These are phyloP conservation scores for Zele albiditarsus DNA, from an alignment of 2,888 invertebrate genomes.

Conservation along the genomic window DNA sequence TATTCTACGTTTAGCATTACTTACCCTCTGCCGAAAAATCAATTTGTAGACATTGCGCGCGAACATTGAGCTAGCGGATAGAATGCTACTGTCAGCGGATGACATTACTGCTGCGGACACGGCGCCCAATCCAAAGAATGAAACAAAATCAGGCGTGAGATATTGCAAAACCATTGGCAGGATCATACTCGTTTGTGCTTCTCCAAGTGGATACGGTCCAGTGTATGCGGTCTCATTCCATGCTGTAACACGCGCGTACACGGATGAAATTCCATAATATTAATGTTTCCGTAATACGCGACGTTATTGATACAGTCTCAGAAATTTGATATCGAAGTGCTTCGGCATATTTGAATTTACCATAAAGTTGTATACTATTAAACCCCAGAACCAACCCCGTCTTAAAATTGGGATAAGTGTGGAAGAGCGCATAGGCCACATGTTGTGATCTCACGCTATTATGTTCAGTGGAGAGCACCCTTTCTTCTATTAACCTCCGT, in stretches of 20 bases:
- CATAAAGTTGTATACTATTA: slow-evolving; percentile 56
- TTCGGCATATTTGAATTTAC: slow-evolving; percentile 55
- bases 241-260: slow-evolving; percentile 75
- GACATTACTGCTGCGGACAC: slow-evolving; percentile 99
- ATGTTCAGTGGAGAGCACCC: slow-evolving; percentile 49
- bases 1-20: slow-evolving; percentile 51
- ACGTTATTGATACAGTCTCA: slow-evolving; percentile 57
- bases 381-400: slow-evolving; percentile 51
- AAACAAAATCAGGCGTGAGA: slow-evolving; percentile 95
- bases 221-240: slow-evolving; percentile 96
- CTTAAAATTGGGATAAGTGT: not conserved
- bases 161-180: slow-evolving; percentile 97
- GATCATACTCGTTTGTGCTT: slow-evolving; percentile 92
- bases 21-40: slow-evolving; percentile 92
- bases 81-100: slow-evolving; percentile 97
- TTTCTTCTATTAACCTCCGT: slow-evolving; percentile 29
- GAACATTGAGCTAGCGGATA: slow-evolving; percentile 99
- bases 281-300: not conserved
- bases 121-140: slow-evolving; percentile 98
- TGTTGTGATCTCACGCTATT: slow-evolving; percentile 67
- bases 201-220: slow-evolving; percentile 83
- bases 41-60: slow-evolving; percentile 98
- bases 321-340: slow-evolving; percentile 62
- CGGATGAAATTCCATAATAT: slow-evolving; percentile 13
- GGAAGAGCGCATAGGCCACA: slow-evolving; percentile 53